A percentile compares a stretch with the other conserved stretches of the same genome.
phyloP scores from a whole-genome alignment of 2,113 vertebrate genomes.

The Tachuris rubrigastra region DNA sequence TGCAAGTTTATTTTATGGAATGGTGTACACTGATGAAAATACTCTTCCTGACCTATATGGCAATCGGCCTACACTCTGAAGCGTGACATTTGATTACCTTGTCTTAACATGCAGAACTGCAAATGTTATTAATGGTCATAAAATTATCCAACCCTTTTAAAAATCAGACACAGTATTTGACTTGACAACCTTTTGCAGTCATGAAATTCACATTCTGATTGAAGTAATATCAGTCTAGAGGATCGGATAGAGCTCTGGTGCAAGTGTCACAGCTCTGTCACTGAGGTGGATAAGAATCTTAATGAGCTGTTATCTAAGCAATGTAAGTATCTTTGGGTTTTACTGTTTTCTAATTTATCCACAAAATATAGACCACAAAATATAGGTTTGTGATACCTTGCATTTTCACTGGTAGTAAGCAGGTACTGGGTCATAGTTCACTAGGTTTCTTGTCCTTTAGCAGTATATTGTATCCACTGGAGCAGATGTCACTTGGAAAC shows the following conservation, averaged over 20 bases:
- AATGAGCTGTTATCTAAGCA: constrained; percentile 19
- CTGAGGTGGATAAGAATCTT: constrained; percentile 43
- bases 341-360: constrained; percentile 2
- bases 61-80: neutral
- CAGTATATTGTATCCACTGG: neutral
- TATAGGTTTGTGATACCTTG: neutral
- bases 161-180: constrained; percentile 65
- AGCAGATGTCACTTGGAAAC: neutral
- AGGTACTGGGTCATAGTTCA: too few species aligned
- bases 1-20: neutral
- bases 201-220: constrained; percentile 53
- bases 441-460: neutral
- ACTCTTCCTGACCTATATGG: constrained; percentile 32
- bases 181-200: constrained; percentile 56
- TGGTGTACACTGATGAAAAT: neutral
- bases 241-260: constrained; percentile 23
- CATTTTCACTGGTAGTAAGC: too few species aligned
- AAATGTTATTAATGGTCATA: constrained; percentile 65
- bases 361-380: neutral
- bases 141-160: constrained; percentile 66
- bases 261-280: constrained; percentile 54
- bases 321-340: neutral
- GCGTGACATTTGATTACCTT: constrained; percentile 57
- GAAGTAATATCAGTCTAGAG: constrained; percentile 55
- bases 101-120: constrained; percentile 55